Conservation (phyloP, 2,888 invertebrate species). For the Lucinisca nassula region DNA sequence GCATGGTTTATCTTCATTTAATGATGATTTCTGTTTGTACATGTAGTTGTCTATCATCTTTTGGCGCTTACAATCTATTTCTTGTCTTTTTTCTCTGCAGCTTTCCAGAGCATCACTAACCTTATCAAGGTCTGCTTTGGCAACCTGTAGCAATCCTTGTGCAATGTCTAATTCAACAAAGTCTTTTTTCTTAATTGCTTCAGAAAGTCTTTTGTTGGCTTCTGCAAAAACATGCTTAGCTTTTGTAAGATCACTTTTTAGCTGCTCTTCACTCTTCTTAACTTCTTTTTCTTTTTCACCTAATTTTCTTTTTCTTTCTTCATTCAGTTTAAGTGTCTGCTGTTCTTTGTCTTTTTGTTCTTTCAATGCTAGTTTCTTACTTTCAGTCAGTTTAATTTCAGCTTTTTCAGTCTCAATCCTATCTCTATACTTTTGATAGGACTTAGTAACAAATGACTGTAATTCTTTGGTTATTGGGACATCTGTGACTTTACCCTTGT, state of each 20-base stretch:
- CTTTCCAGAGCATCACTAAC: conserved; percentile 33
- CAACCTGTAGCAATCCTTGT: conserved; percentile 34
- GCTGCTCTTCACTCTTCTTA: conserved; percentile 29
- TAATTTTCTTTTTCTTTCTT: too few relatives aligned
- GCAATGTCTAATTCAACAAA: conserved; percentile 26
- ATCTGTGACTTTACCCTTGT: conserved; percentile 32
- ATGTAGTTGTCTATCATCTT: neutral
- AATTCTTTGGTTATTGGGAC: conserved; percentile 25
- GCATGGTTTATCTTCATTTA: too few relatives aligned
- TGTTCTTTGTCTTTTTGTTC: too few relatives aligned
- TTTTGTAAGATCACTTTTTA: conserved; percentile 54
- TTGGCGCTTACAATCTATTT: neutral
- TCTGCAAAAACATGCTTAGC: conserved; percentile 56
- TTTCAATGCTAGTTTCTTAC: too few relatives aligned
- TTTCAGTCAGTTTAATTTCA: neutral
- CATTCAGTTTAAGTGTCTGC: too few relatives aligned
- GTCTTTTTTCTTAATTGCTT: conserved; percentile 34
- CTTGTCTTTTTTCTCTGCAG: conserved; percentile 27
- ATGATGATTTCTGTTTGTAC: neutral
- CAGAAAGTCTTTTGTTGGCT: conserved; percentile 47
- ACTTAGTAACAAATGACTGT: neutral
- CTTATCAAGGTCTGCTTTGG: conserved; percentile 48
- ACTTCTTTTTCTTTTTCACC: conserved; percentile 38
- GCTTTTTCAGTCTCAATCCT: conserved; percentile 34
- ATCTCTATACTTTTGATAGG: conserved; percentile 22